phyloP scores from a whole-genome alignment of 2,888 invertebrate genomes.

The Caenorhabditis sp. region DNA sequence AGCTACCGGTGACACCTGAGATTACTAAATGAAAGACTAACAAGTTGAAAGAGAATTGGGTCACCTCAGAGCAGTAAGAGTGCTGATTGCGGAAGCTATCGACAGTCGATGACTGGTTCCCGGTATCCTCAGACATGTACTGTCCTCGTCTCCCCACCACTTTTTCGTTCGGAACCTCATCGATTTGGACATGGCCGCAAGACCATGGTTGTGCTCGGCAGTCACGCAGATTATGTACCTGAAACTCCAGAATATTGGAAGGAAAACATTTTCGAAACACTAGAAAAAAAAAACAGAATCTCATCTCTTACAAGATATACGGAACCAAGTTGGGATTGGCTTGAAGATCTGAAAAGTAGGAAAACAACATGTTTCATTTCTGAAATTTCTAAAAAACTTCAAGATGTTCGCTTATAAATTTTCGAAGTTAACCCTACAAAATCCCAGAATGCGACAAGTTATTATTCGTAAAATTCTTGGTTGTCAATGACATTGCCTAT shows the following conservation, averaged over 20 bases:
- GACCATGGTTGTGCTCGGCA: conserved; percentile 82
- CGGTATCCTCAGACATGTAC: conserved; percentile 64
- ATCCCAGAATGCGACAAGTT: too few species aligned
- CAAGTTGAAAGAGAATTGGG: background rate
- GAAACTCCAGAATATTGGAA: conserved; percentile 9
- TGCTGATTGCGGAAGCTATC: conserved; percentile 72
- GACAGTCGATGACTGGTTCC: conserved; percentile 69
- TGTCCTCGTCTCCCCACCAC: conserved; percentile 78
- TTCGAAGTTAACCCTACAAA: too few species aligned
- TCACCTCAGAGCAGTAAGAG: conserved; percentile 69
- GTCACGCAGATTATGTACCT: conserved; percentile 82
- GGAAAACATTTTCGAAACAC: background rate
- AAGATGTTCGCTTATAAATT: too few species aligned
- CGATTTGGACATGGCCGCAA: conserved; percentile 82
- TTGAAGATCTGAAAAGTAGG: too few species aligned
- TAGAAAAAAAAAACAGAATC: background rate
- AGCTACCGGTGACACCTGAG: too few species aligned
- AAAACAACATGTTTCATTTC: too few species aligned
- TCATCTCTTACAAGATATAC: too few species aligned
- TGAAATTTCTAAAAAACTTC: too few species aligned
- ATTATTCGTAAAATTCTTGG: too few species aligned
- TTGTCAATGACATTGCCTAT: too few species aligned
- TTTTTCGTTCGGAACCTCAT: conserved; percentile 80
- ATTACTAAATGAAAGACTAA: conserved; percentile 4
- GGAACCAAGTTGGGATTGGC: too few species aligned